Percentiles rank a stretch among this genome's conserved stretches.
Conservation (phyloP, 2,888 invertebrate species). For the Lepidocyrtoides sp. region DNA sequence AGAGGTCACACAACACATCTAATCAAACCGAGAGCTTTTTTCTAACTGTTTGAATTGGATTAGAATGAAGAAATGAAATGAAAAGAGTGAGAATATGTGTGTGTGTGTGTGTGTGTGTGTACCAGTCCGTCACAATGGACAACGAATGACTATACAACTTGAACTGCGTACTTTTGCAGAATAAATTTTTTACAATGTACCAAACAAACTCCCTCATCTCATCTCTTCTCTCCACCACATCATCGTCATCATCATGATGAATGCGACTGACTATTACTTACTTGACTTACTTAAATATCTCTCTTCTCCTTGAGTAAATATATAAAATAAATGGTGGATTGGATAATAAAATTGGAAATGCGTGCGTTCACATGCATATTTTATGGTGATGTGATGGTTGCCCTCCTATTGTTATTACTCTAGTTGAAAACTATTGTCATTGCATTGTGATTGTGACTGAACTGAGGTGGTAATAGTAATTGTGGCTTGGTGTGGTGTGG, state of each 20-base stretch:
- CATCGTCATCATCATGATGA: neutral
- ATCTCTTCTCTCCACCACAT: constrained; percentile 18
- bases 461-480: neutral
- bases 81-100: too few relatives aligned
- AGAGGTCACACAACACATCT: neutral
- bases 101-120: too few relatives aligned
- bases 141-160: neutral
- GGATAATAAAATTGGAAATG: constrained; percentile 73
- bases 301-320: constrained; percentile 42
- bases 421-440: constrained; percentile 17
- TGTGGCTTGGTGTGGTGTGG: constrained; percentile 1
- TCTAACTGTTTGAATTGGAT: constrained; percentile 12
- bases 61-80: constrained; percentile 26
- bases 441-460: neutral
- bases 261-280: neutral
- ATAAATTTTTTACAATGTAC: neutral
- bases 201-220: constrained; percentile 29
- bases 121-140: neutral
- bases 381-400: constrained; percentile 66
- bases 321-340: constrained; percentile 39
- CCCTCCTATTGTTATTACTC: constrained; percentile 15
- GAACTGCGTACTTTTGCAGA: constrained; percentile 18
- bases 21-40: constrained; percentile 5
- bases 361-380: constrained; percentile 56
- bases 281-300: constrained; percentile 10